Evolutionary conservation across 2,888 invertebrate species (phyloP).

Genomic region (Holacanthella duospinosa): DNA sequence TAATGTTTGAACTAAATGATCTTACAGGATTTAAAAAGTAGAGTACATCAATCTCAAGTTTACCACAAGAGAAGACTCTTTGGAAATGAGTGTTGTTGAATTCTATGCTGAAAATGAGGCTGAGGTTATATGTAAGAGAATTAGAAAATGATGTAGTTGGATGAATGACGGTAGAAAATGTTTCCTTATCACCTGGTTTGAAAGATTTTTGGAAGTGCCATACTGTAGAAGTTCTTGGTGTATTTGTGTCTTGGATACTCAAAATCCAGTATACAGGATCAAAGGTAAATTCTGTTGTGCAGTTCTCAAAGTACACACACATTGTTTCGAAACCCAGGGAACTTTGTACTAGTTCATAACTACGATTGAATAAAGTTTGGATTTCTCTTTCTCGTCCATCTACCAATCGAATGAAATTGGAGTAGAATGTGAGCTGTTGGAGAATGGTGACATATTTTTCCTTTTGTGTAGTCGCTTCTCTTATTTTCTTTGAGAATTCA

Average conservation of each 20-base stretch:
- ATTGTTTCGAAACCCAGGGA: no score
- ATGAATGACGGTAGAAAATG: conserved; percentile 16
- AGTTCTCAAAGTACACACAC: no score
- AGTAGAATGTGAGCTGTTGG: conserved; percentile 21
- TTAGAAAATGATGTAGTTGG: conserved; percentile 6
- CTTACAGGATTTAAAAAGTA: conserved; percentile 12
- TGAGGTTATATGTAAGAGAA: background rate
- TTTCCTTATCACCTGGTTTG: conserved; percentile 15
- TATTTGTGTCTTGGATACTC: background rate
- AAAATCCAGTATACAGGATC: background rate
- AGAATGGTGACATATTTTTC: conserved; percentile 18
- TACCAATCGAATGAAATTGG: conserved; percentile 19
- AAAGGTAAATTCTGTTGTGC: background rate
- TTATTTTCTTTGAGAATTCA: conserved; percentile 20
- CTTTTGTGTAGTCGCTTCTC: conserved; percentile 17
- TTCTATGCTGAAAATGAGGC: background rate
- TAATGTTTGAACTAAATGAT: no score
- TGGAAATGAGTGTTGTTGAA: background rate
- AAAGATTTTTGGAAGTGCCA: conserved; percentile 22
- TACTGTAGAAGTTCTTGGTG: background rate
- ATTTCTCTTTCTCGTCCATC: conserved; percentile 7
- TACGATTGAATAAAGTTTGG: conserved; percentile 18
- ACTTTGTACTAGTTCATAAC: no score
- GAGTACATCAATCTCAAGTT: conserved; percentile 9
- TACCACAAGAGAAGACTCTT: background rate